Percentiles rank a stretch among this genome's conserved stretches.
Conservation (phyloP, 2,888 invertebrate genomes). For the Apodemia hepburni region DNA sequence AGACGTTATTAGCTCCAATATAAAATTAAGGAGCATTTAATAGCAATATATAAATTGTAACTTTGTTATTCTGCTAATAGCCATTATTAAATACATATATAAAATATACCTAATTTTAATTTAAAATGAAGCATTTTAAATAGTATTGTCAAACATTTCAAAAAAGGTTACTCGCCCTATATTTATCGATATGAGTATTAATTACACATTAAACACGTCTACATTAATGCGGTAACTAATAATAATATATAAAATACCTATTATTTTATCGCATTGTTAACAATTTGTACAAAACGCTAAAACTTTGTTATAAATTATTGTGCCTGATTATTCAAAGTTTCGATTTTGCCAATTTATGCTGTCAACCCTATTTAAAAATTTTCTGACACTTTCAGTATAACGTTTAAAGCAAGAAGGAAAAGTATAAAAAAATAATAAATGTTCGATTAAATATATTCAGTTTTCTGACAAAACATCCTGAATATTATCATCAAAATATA, state of each 20-base stretch:
- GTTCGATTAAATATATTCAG: not conserved
- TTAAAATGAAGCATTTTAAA: slow-evolving; percentile 59
- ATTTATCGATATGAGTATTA: slow-evolving; percentile 53
- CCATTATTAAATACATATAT: slow-evolving; percentile 28
- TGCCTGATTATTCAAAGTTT: slow-evolving; percentile 57
- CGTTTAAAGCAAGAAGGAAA: not conserved
- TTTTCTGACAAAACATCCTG: not conserved
- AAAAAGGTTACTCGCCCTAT: slow-evolving; percentile 68
- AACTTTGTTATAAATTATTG: slow-evolving; percentile 57
- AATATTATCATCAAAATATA: not conserved
- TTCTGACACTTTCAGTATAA: not conserved
- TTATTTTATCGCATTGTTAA: slow-evolving; percentile 33
- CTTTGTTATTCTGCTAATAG: slow-evolving; percentile 28
- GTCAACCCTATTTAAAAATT: not conserved
- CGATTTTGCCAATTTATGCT: slow-evolving; percentile 55
- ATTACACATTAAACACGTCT: slow-evolving; percentile 36
- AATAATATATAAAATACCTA: slow-evolving; percentile 30
- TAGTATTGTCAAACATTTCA: slow-evolving; percentile 73
- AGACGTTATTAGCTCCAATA: slow-evolving; percentile 43
- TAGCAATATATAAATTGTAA: slow-evolving; percentile 24
- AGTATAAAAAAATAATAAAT: not conserved
- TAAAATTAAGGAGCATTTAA: slow-evolving; percentile 22
- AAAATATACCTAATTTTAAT: slow-evolving; percentile 28
- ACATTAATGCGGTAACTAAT: slow-evolving; percentile 53
- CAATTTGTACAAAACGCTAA: slow-evolving; percentile 59